Percentiles rank a stretch among this genome's conserved stretches.
Conservation (phyloP, 2,888 invertebrate genomes). For the Chloromyia formosa region DNA sequence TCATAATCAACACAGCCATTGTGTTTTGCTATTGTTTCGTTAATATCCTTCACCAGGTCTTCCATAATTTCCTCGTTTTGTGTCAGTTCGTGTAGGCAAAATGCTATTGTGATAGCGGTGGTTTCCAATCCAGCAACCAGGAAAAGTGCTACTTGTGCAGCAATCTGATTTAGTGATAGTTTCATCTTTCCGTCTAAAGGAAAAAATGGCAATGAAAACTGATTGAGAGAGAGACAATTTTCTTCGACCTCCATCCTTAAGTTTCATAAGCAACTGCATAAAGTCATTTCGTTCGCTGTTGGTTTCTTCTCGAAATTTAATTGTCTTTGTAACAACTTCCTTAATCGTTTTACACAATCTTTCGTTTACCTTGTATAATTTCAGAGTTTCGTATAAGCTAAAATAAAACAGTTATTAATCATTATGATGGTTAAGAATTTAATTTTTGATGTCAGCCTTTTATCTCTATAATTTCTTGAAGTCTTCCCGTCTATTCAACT, state of each 20-base stretch:
- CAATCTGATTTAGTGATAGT: constrained; percentile 60
- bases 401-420: no score
- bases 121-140: constrained; percentile 65
- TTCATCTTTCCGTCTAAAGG: constrained; percentile 49
- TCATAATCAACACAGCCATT: constrained; percentile 56
- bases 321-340: constrained; percentile 56
- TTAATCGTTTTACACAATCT: constrained; percentile 10
- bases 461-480: no score
- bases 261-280: constrained; percentile 57
- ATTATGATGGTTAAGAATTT: no score
- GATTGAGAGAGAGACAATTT: constrained; percentile 3
- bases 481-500: no score
- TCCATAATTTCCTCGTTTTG: constrained; percentile 60
- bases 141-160: constrained; percentile 62
- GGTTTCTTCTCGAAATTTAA: constrained; percentile 56
- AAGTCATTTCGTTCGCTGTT: constrained; percentile 58
- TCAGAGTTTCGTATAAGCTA: neutral
- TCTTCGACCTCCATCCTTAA: constrained; percentile 50
- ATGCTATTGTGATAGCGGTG: constrained; percentile 62
- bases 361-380: neutral
- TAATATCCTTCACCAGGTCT: constrained; percentile 60
- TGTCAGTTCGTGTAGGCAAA: constrained; percentile 62
- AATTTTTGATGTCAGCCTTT: no score
- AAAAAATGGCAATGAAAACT: neutral
- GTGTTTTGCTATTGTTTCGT: constrained; percentile 55